Evolutionary conservation across 2,888 invertebrate genomes (phyloP), one percentile per base, ranked within the genome.

Genomic region (Quadroppia sp.): DNA sequence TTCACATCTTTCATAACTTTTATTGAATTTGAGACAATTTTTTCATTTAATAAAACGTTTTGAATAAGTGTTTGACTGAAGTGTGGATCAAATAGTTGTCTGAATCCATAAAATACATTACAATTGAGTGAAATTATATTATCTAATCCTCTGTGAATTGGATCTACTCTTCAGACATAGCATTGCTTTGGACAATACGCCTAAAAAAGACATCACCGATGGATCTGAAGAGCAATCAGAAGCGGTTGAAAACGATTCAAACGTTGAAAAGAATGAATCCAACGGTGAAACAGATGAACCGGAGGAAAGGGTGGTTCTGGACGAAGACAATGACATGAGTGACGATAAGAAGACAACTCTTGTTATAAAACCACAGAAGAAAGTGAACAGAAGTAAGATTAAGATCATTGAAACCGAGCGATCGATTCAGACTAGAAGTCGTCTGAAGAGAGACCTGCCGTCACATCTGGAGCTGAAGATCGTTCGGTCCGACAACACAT

Each of bases 381-480:
- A 23, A 53, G 53, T 53, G n/a, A 53, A 23, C 23, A 53, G 25
- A 53, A 53, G 53, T 53, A 53, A 53, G n/a, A 23, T 53, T 2
- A 53, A 53, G 23, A 53, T 53, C 1, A 23, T 53, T 11, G 53
- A 53, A 23, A 53, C 53, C 23, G 53, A 53, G 53, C 53, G 53
- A n/a, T 53, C 53, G 1, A 53, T 53, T 53, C 53, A 53, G 11
- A 53, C 53, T n/a, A 20, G 53, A 53, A 53, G 20, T 53, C 20
- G 25, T 3, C 53, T 53, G 2, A 53, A 53, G 53, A 53, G 25
- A 20, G 53, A 53, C 3, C 11, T 53, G 3, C 53, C 53, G 1
- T 17, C 13, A 2, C 13, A 53, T 53, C n/a, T 53, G 53, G 53
- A 53, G 25, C 53, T 53, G 1, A 53, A 53, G 11, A 23, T 53